Evolutionary conservation across 2,797 vertebrate genomes (phyloP), one percentile per base, ranked within the genome.

Genomic region (Carcharodon carcharias): DNA sequence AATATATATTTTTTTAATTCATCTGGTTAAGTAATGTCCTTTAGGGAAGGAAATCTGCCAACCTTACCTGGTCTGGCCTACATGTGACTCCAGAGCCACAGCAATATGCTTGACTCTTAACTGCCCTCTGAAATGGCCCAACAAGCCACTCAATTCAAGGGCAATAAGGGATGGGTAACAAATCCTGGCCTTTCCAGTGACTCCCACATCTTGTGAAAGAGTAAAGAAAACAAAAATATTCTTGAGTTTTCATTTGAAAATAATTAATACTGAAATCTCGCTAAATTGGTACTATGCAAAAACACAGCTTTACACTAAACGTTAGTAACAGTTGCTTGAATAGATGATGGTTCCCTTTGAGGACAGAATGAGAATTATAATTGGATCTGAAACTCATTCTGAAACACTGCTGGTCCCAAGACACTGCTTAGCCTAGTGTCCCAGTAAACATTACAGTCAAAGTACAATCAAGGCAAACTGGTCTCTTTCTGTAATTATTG

Each of bases 401-500:
- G 50, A 77, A 56, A 77, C 54, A 58, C 6, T 77, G 94, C 71
- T 77, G 94, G 67, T 95, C 94, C 94, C 94, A 56, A 95, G 94
- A 73, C 69, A 28, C 69, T 95, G 71, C 94, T 95, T 95, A 95
- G 28, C 67, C 45, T 95, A 35, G 45, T 95, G 50, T 95, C 71
- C 94, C 94, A 71, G 73, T 77, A 95, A 95, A 95, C 94, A n/a
- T 95, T 95, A 50, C 45, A 95, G 94, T 95, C 69, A 77, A 95
- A 95, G 94, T 95, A 95, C 50, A 95, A 95, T 77, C 94, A 95
- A 71, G 50, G 50, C 61, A 77, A 95, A 95, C 94, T 95, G 94
- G 26, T 95, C 94, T 73, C 73, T 77, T 95, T 95, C 94, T 95
- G 94, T 95, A 95, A 95, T 95, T 77, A 77, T 56, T 77, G 69